These are phyloP conservation scores for Miniopterus natalensis DNA, from an alignment of 2,113 vertebrate species.

Conservation along the genomic window DNA sequence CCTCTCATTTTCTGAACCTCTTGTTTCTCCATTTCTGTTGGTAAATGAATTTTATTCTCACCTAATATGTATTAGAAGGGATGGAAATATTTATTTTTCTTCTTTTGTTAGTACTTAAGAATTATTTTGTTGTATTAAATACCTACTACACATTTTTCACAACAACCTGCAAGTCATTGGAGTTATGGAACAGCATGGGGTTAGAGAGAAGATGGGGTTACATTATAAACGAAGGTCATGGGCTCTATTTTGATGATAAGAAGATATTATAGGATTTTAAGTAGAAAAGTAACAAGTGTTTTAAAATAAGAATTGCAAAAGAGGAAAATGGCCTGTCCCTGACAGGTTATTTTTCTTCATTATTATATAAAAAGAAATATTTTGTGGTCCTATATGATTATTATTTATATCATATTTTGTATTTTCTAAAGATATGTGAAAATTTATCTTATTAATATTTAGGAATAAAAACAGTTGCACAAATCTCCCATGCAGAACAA, in stretches of 20 bases:
- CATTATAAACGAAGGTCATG: not conserved
- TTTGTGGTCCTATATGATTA: not conserved
- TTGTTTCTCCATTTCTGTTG: not conserved
- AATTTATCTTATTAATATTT: not conserved
- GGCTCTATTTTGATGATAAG: not conserved
- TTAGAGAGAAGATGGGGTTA: not conserved
- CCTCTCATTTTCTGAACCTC: not conserved
- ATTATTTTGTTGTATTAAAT: not conserved
- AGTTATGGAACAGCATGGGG: not conserved
- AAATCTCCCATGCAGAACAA: not conserved
- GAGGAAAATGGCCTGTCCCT: not conserved
- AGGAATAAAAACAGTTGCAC: not conserved
- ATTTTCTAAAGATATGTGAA: not conserved
- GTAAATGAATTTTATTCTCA: not conserved
- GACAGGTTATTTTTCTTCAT: not conserved
- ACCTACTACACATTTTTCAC: not conserved
- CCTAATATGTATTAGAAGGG: not conserved
- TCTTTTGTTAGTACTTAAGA: not conserved
- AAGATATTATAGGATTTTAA: conserved; percentile 21
- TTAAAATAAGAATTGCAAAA: not conserved
- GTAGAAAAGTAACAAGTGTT: not conserved
- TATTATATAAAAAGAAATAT: not conserved
- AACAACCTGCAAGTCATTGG: not conserved
- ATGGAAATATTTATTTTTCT: not conserved
- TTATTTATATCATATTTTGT: not conserved